Evolutionary conservation across 1,140 invertebrate species (phyloP).

Genomic region (Papilio xuthus): DNA sequence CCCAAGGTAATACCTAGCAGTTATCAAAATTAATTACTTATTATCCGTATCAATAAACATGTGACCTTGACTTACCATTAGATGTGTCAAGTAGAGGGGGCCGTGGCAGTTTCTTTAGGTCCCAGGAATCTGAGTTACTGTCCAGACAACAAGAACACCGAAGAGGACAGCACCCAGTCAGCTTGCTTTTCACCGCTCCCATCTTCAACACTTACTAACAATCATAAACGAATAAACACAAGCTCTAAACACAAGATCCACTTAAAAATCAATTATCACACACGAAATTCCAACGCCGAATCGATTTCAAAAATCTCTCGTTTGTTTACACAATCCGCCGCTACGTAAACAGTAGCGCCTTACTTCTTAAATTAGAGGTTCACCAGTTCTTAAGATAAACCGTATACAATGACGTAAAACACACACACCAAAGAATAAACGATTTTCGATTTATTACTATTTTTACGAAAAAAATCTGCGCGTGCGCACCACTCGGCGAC

Average conservation of each 20-base stretch:
- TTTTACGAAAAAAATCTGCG: slow-evolving; percentile 46
- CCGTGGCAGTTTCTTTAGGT: slow-evolving; percentile 66
- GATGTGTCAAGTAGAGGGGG: slow-evolving; percentile 59
- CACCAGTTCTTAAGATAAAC: slow-evolving; percentile 40
- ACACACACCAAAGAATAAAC: slow-evolving; percentile 31
- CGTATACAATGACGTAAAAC: slow-evolving; percentile 43
- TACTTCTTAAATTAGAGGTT: slow-evolving; percentile 50
- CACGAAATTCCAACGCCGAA: slow-evolving; percentile 45
- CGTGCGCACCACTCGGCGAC: slow-evolving; percentile 62
- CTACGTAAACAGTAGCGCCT: slow-evolving; percentile 60
- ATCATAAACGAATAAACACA: slow-evolving; percentile 41
- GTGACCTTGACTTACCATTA: slow-evolving; percentile 57
- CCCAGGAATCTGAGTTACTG: slow-evolving; percentile 58
- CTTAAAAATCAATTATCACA: slow-evolving; percentile 55
- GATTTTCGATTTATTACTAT: slow-evolving; percentile 42
- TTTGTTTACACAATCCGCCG: slow-evolving; percentile 60
- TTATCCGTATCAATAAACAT: slow-evolving; percentile 19
- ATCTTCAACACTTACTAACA: slow-evolving; percentile 49
- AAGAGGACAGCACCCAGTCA: slow-evolving; percentile 52
- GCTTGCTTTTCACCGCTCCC: slow-evolving; percentile 66
- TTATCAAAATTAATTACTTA: not conserved
- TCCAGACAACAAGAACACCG: slow-evolving; percentile 55
- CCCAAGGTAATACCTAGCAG: not conserved
- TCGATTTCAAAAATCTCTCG: slow-evolving; percentile 48
- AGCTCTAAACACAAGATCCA: slow-evolving; percentile 41